Evolutionary conservation across 2,888 invertebrate species (phyloP).

Genomic region (Sipunculus nudus): DNA sequence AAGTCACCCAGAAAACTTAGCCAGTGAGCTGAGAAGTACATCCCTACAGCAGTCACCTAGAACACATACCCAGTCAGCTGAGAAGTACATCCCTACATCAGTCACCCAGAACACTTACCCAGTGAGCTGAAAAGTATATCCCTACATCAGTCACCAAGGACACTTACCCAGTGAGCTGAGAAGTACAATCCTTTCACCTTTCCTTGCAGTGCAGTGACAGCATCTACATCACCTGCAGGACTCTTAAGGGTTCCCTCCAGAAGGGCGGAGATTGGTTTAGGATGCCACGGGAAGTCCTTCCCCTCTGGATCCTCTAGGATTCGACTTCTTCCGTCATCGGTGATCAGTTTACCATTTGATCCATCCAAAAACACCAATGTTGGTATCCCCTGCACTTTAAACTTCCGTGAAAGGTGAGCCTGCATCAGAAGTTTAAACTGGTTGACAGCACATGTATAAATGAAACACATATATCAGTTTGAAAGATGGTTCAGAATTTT

Average conservation of each 20-base stretch:
- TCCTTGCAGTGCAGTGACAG: slow-evolving; percentile 63
- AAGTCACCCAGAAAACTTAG: too few relatives aligned
- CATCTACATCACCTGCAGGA: slow-evolving; percentile 39
- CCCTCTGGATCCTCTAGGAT: slow-evolving; percentile 78
- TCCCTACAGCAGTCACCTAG: too few relatives aligned
- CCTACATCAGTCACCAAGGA: too few relatives aligned
- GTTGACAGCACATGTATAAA: too few relatives aligned
- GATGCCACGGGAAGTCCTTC: slow-evolving; percentile 80
- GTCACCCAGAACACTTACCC: too few relatives aligned
- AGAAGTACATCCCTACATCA: too few relatives aligned
- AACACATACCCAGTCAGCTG: too few relatives aligned
- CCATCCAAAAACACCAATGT: slow-evolving; percentile 78
- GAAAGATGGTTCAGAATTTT: too few relatives aligned
- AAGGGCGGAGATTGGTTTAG: slow-evolving; percentile 72
- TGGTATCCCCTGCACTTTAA: slow-evolving; percentile 81
- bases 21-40: too few relatives aligned
- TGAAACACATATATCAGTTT: too few relatives aligned
- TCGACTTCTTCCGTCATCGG: slow-evolving; percentile 73
- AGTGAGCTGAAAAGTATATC: too few relatives aligned
- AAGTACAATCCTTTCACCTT: slow-evolving; percentile 83
- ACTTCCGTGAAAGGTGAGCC: slow-evolving; percentile 80
- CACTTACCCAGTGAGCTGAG: slow-evolving; percentile 86
- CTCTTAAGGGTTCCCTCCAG: slow-evolving; percentile 12
- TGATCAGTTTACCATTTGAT: slow-evolving; percentile 75
- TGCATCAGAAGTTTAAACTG: slow-evolving; percentile 65